Evolutionary conservation across 2,888 invertebrate species (phyloP), one percentile per base, ranked within the genome.

Genomic region (Hydriomena furcata): DNA sequence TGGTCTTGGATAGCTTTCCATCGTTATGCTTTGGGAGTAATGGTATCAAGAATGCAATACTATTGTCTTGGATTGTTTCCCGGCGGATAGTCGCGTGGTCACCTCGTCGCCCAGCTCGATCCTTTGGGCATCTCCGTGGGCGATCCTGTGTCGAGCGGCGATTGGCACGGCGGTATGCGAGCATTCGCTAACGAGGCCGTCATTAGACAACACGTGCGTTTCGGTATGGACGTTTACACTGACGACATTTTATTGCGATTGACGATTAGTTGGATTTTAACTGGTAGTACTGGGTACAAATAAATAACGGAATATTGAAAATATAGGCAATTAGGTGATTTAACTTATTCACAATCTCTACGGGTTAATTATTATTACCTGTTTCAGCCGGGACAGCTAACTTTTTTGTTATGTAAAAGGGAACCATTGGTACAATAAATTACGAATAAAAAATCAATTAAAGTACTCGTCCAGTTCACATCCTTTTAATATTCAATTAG

Each of bases 71-170:
- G 52, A 58, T 73, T 74, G 68, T 72, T 75, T 47, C 25, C 17
- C 31, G 36, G n/a, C 31, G 69, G 70, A 67, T 70, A 98, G 97
- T 95, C 96, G 68, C 95, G 97, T 81, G 98, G 98, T 79, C 98
- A 98, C 91, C 94, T 97, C 88, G 95, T 96, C 79, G 96, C 98
- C 73, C 95, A 95, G 78, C 92, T 98, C 91, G 98, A 98, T 91
- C 98, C 98, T 58, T 92, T 98, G 88, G 96, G 95, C 90, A 97
- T 98, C 87, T 93, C 93, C 83, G 94, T 93, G 84, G 93, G 93
- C 68, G 93, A 93, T 82, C 92, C 92, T 69, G 82, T 79, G 51
- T 85, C 86, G 62, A 85, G 85, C 74, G 79, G 82, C 71, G 85
- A 89, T 71, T 86, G 88, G 86, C 87, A 86, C 65, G 86, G 88